Evolutionary conservation across 2,113 vertebrate genomes (phyloP).

Genomic region (Pangasianodon gigas): DNA sequence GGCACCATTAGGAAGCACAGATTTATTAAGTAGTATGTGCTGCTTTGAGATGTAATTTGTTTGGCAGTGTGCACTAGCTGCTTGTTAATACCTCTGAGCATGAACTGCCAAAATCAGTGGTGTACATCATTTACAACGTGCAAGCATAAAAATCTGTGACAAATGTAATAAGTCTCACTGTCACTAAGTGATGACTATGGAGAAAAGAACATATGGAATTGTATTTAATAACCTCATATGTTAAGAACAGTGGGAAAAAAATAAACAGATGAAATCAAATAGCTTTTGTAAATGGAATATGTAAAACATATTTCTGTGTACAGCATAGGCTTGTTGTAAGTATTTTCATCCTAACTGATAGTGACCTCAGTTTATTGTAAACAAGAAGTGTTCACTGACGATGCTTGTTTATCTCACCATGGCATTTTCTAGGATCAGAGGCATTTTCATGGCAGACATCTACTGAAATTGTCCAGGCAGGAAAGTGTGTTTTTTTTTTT

Average conservation of each 20-base stretch:
- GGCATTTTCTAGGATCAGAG: not conserved
- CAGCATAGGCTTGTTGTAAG: not conserved
- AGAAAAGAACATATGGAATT: not conserved
- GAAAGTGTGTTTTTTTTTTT: not conserved
- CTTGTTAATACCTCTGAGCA: conserved; percentile 1
- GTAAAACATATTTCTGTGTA: not conserved
- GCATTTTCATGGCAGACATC: not conserved
- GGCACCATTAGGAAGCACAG: conserved; percentile 29
- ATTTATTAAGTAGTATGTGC: not conserved
- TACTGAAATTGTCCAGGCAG: not conserved
- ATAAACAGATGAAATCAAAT: not conserved
- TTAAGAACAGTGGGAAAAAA: not conserved
- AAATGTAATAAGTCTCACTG: not conserved
- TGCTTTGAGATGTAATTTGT: conserved; percentile 22
- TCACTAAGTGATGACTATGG: not conserved
- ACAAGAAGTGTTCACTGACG: not conserved
- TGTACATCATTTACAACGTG: conserved; percentile 11
- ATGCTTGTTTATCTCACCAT: not conserved
- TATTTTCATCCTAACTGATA: not conserved
- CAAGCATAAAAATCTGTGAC: conserved; percentile 11
- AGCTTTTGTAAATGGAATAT: not conserved
- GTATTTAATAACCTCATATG: not conserved
- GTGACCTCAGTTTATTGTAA: not conserved
- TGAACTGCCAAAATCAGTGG: not conserved
- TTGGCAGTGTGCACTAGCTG: conserved; percentile 10